Evolutionary conservation across 2,797 vertebrate species (phyloP).

Genomic region (Enoplosus armatus): DNA sequence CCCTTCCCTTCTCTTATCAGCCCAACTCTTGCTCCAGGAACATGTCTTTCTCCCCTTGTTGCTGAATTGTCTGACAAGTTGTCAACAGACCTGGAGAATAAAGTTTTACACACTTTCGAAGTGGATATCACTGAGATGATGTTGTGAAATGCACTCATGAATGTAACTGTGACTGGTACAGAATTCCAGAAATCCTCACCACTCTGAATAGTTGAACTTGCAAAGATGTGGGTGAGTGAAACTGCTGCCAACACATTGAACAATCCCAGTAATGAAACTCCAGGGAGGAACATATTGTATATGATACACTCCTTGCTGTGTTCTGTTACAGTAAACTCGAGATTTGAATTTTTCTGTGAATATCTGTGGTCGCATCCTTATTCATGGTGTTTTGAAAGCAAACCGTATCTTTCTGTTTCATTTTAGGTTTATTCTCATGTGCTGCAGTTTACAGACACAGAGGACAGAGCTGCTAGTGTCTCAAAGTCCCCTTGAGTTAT

Average conservation of each 20-base stretch:
- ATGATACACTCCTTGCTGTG: background rate
- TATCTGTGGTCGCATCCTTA: constrained; percentile 14
- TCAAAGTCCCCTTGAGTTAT: background rate
- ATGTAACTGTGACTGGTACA: background rate
- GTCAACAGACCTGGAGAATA: constrained; percentile 53
- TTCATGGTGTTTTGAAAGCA: constrained; percentile 35
- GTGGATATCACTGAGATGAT: constrained; percentile 20
- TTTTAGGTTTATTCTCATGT: background rate
- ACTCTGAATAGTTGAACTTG: background rate
- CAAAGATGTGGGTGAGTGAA: background rate
- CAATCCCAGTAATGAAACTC: background rate
- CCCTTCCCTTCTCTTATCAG: constrained; percentile 51
- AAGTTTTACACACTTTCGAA: constrained; percentile 34
- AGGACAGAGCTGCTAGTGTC: background rate
- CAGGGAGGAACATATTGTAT: background rate
- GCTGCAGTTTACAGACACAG: background rate
- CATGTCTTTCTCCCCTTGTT: constrained; percentile 47
- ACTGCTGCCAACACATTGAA: background rate
- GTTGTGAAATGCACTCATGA: background rate
- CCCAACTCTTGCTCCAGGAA: constrained; percentile 57
- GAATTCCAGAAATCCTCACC: background rate
- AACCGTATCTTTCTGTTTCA: background rate
- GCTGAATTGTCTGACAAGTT: constrained; percentile 62
- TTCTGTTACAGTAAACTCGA: constrained; percentile 1
- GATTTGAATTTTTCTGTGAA: background rate